phyloP scores from a whole-genome alignment of 2,888 invertebrate species.

The Acleris sparsana region DNA sequence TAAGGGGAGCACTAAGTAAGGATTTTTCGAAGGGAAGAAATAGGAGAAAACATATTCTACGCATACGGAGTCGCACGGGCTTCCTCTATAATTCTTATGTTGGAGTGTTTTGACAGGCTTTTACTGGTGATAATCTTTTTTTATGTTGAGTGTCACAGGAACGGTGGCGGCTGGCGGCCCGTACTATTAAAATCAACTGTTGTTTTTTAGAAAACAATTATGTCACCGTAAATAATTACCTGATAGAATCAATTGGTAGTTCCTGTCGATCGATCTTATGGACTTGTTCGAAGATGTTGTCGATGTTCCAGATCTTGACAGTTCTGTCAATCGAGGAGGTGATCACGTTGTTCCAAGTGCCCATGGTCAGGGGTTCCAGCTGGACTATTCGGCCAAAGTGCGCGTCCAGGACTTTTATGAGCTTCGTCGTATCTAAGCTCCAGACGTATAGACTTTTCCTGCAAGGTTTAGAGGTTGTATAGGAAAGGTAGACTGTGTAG shows the following conservation, averaged over 20 bases:
- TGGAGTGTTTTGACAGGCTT: too few species aligned
- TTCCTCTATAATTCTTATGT: too few species aligned
- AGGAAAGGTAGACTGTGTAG: neutral
- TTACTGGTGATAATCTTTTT: too few species aligned
- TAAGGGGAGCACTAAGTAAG: too few species aligned
- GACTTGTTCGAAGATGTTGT: slow-evolving; percentile 98
- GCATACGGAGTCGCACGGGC: too few species aligned
- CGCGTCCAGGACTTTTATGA: slow-evolving; percentile 96
- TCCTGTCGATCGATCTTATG: slow-evolving; percentile 98
- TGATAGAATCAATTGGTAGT: slow-evolving; percentile 95
- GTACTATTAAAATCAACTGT: too few species aligned
- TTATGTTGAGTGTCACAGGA: too few species aligned
- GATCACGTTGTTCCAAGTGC: slow-evolving; percentile 96
- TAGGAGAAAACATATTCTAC: too few species aligned
- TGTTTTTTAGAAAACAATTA: too few species aligned
- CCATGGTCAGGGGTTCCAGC: slow-evolving; percentile 92
- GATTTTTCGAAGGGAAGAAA: too few species aligned
- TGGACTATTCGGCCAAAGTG: slow-evolving; percentile 98
- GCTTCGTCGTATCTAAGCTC: slow-evolving; percentile 90
- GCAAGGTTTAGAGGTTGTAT: slow-evolving; percentile 35
- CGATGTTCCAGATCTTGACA: slow-evolving; percentile 99
- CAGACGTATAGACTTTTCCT: slow-evolving; percentile 98
- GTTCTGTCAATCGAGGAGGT: slow-evolving; percentile 99
- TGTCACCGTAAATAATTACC: slow-evolving; percentile 70
- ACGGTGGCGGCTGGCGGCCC: too few species aligned